Conservation (phyloP, 2,888 invertebrate genomes). For the Limnephilus lunatus region DNA sequence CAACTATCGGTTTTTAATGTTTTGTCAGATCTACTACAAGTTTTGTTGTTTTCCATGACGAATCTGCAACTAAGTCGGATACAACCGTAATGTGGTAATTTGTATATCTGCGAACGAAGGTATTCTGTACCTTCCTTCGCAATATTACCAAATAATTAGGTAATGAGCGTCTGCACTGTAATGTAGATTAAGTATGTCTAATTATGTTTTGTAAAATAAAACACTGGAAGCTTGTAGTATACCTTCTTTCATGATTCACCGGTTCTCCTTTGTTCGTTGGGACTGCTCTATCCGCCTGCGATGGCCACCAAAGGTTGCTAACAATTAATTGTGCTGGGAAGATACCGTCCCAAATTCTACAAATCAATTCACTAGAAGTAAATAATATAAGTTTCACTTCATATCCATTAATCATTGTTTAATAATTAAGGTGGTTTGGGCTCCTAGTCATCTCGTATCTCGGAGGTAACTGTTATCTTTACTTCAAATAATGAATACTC, state of each 20-base stretch:
- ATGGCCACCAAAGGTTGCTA: neutral
- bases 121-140: constrained; percentile 5
- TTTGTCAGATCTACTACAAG: neutral
- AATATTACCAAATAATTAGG: constrained; percentile 41
- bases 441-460: constrained; percentile 3
- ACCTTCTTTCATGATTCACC: constrained; percentile 37
- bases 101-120: neutral
- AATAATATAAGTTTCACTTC: constrained; percentile 2
- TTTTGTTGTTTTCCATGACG: constrained; percentile 6
- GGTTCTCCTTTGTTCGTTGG: constrained; percentile 21
- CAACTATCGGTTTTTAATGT: neutral
- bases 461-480: constrained; percentile 12
- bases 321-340: neutral
- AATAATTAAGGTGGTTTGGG: neutral
- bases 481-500: neutral
- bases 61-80: neutral
- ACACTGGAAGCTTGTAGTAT: constrained; percentile 58
- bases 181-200: constrained; percentile 51
- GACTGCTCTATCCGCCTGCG: neutral
- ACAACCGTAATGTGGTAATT: constrained; percentile 2
- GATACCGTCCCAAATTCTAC: neutral
- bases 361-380: neutral
- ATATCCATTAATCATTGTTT: neutral
- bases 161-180: constrained; percentile 47
- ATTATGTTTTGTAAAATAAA: constrained; percentile 52